phyloP scores from a whole-genome alignment of 2,797 vertebrate genomes.

The Valencia hispanica region DNA sequence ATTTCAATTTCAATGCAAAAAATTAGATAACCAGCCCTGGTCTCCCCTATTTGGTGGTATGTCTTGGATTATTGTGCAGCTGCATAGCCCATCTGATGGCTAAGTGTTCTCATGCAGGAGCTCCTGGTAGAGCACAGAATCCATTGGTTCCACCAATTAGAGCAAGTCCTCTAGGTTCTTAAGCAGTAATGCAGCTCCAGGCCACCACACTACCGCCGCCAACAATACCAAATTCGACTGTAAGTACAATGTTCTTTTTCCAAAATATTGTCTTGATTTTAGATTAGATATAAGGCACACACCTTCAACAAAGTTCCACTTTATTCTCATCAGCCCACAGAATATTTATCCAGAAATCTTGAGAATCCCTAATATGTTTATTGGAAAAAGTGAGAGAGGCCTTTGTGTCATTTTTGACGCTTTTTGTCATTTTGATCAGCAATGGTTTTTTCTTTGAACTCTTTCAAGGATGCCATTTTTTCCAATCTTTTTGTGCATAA shows the following conservation, averaged over 20 bases:
- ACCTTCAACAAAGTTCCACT: background rate
- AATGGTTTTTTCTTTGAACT: background rate
- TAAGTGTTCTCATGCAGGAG: background rate
- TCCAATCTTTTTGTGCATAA: background rate
- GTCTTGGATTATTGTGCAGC: no score
- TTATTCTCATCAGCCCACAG: no score
- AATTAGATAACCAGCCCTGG: no score
- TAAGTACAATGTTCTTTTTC: background rate
- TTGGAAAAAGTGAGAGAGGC: background rate
- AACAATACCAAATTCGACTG: background rate
- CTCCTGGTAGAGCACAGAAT: background rate
- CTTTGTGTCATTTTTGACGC: background rate
- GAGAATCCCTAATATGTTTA: no score
- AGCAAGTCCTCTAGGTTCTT: background rate
- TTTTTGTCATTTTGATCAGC: background rate
- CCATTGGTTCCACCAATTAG: background rate
- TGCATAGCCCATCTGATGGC: no score
- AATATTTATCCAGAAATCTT: no score
- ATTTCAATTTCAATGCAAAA: no score
- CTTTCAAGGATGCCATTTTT: background rate
- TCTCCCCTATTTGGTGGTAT: background rate
- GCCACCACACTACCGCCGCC: background rate
- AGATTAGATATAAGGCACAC: background rate
- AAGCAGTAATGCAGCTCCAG: background rate
- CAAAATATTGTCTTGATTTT: background rate